Conservation (phyloP, 2,888 invertebrate genomes). For the Melanophora roralis region DNA sequence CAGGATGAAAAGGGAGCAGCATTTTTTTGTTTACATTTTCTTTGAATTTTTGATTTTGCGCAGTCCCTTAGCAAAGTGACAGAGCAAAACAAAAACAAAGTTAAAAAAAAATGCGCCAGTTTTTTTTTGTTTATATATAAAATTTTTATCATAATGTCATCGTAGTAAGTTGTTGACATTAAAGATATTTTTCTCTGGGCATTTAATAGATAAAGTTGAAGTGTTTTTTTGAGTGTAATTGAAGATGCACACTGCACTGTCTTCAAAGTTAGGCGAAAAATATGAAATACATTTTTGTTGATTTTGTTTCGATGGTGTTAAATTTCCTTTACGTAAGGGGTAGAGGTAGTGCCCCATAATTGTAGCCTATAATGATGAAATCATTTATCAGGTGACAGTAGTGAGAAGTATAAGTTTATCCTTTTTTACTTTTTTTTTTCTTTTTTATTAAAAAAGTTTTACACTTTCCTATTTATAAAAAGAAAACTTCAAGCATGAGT, state of each 20-base stretch:
- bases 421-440: too few relatives aligned
- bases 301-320: too few relatives aligned
- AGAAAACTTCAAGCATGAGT: too few relatives aligned
- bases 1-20: constrained; percentile 35
- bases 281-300: too few relatives aligned
- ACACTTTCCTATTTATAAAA: too few relatives aligned
- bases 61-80: constrained; percentile 34
- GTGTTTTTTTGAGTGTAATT: not conserved
- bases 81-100: not conserved
- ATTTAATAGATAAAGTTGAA: not conserved
- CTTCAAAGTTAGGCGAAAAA: too few relatives aligned
- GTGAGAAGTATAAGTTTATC: too few relatives aligned
- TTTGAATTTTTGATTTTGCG: constrained; percentile 44
- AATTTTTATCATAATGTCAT: constrained; percentile 28
- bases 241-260: constrained; percentile 4
- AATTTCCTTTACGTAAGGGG: too few relatives aligned
- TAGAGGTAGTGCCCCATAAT: too few relatives aligned
- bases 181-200: not conserved
- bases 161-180: constrained; percentile 46
- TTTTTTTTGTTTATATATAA: constrained; percentile 41
- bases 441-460: too few relatives aligned
- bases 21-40: not conserved
- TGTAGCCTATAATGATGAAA: too few relatives aligned
- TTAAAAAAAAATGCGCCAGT: constrained; percentile 33
- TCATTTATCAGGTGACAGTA: too few relatives aligned